phyloP scores from a whole-genome alignment of 2,113 vertebrate species.

The Daubentonia madagascariensis region DNA sequence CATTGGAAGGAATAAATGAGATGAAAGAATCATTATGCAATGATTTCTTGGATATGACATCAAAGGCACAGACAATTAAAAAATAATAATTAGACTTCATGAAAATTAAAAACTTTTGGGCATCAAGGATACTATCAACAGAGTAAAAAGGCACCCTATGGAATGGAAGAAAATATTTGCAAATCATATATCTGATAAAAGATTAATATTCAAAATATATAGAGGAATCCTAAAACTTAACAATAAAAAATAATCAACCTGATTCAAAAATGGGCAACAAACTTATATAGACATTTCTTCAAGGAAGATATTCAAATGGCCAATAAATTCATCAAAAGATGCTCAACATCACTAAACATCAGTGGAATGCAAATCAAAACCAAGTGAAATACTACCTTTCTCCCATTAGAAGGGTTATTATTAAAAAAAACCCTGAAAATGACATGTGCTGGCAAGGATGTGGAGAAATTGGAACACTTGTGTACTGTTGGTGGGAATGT shows the following conservation, averaged over 20 bases:
- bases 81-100: background rate
- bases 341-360: background rate
- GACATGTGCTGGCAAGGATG: background rate
- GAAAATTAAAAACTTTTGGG: background rate
- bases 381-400: background rate
- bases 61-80: background rate
- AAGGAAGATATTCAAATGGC: background rate
- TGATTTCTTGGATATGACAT: background rate
- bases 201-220: background rate
- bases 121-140: background rate
- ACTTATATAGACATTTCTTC: background rate
- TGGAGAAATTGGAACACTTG: background rate
- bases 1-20: background rate
- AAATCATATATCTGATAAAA: background rate
- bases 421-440: background rate
- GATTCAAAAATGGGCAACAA: background rate
- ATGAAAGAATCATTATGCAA: background rate
- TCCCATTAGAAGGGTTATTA: background rate
- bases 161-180: background rate
- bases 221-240: background rate
- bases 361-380: background rate
- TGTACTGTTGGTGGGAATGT: background rate
- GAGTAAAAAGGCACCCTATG: background rate
- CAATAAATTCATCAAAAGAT: background rate
- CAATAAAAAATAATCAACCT: background rate